Evolutionary conservation across 1,140 invertebrate species (phyloP), one percentile per base, ranked within the genome.

Genomic region (Acyrthosiphon pisum): DNA sequence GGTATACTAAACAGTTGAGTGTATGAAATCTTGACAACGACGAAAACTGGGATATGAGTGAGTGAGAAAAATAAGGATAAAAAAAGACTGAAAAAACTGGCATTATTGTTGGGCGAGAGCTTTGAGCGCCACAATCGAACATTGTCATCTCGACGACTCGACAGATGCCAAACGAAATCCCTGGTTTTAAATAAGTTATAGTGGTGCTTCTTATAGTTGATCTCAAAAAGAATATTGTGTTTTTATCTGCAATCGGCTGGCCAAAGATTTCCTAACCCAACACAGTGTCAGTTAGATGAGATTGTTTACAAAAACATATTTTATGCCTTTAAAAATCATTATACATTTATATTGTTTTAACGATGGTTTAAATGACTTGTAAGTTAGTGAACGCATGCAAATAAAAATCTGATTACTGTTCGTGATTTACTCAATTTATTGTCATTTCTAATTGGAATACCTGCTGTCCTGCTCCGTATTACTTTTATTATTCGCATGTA

Each of bases 151-250:
- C n/a, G 35, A 50, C 44, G 22, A 46, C 91, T 93, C n/a, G 35
- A 50, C 44, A n/a, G 68, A 37, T 84, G 41, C 44, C 90, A 91
- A 91, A 84, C n/a, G 44, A 92, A 92, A 84, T 81, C 46, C 76
- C 44, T 84, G 35, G 35, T 50, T 93, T 93, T 93, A 93, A 93
- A 93, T 93, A 93, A 56, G 35, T 86, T 41, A 86, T 93, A 81
- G 68, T 92, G 90, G n/a, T 26, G 90, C 22, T 86, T 56, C 11
- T 6, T n/a, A 41, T 53, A 30, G 35, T 53, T 0, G 46, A n/a
- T 30, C 76, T 84, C 7, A 53, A 56, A 92, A 92, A 84, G 35
- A 83, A 91, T 91, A 92, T 92, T 53, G 76, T 41, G 14, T 84
- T 92, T 84, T 92, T 92, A 92, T 92, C 76, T 53, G 9, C 35